Evolutionary conservation across 2,888 invertebrate species (phyloP).

Genomic region (Amiota mariae): DNA sequence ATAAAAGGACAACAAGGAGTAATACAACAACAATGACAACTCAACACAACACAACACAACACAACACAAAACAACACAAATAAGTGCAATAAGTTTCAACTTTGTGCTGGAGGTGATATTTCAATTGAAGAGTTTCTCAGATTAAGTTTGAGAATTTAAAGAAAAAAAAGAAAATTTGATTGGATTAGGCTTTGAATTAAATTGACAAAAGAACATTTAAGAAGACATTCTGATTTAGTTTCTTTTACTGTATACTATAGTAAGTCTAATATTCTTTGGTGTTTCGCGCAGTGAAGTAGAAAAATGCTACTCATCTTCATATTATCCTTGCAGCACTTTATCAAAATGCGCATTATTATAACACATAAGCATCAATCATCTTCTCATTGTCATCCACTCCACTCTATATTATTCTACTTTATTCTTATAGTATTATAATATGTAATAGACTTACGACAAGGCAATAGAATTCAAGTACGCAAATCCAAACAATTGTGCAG

Average conservation of each 20-base stretch:
- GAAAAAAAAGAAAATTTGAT: conserved; percentile 55
- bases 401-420: no score
- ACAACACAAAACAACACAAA: conserved; percentile 17
- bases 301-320: no score
- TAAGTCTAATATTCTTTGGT: no score
- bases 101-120: conserved; percentile 20
- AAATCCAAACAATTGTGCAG: conserved; percentile 9
- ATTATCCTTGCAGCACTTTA: conserved; percentile 25
- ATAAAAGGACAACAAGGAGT: background rate
- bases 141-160: conserved; percentile 49
- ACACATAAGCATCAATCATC: conserved; percentile 4
- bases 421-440: background rate
- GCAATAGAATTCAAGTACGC: background rate
- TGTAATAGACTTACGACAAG: background rate
- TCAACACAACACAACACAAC: conserved; percentile 4
- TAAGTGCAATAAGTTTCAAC: conserved; percentile 27
- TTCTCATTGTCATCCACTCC: no score
- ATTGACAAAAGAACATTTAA: conserved; percentile 33
- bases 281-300: no score
- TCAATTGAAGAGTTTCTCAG: background rate
- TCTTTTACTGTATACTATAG: background rate
- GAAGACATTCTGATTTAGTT: conserved; percentile 2
- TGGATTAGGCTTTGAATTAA: conserved; percentile 50
- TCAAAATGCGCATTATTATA: conserved; percentile 6
- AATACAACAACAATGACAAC: conserved; percentile 3